Evolutionary conservation across 2,888 invertebrate genomes (phyloP), one percentile per base, ranked within the genome.

Genomic region (Exocentrus adspersus): DNA sequence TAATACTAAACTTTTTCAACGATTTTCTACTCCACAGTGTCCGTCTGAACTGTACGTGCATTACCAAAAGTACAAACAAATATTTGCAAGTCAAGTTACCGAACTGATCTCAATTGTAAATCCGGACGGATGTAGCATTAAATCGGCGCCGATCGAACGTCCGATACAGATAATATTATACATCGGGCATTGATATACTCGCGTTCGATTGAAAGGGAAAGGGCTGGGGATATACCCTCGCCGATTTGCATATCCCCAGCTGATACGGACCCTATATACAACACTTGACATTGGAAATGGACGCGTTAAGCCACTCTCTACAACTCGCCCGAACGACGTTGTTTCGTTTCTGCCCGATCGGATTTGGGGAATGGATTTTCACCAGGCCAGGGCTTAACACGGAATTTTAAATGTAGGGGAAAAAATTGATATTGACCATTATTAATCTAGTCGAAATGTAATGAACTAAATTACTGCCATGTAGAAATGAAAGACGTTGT

Each of bases 141-240:
- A n/a, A n/a, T 37, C 37, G 37, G 12, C 12, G 12, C n/a, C 37
- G 37, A 37, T 37, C 37, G 12, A n/a, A 32, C 30, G 51, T 51
- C 32, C 51, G 19, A 51, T 20, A 32, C 51, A 51, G 51, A 53
- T 41, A n/a, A n/a, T n/a, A 53, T 41, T 41, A n/a, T 41, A 53
- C 41, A 53, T 53, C 14, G 42, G 37, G 54, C 54, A 56, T 56
- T 56, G 54, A 56, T 24, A 56, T 56, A 43, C 14, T 43, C 21
- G n/a, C 20, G 53, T 56, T 56, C 54, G 54, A 56, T 56, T 56
- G 54, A 56, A 56, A 56, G 54, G 54, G 54, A 56, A 42, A 56
- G 24, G 30, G 28, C 54, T 17, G 30, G n/a, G n/a, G n/a, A n/a
- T n/a, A n/a, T n/a, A 45, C 53, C 53, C 53, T 53, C 54, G 24